These are phyloP conservation scores for Thymelicus acteon DNA, from an alignment of 2,888 invertebrate genomes.

Conservation along the genomic window DNA sequence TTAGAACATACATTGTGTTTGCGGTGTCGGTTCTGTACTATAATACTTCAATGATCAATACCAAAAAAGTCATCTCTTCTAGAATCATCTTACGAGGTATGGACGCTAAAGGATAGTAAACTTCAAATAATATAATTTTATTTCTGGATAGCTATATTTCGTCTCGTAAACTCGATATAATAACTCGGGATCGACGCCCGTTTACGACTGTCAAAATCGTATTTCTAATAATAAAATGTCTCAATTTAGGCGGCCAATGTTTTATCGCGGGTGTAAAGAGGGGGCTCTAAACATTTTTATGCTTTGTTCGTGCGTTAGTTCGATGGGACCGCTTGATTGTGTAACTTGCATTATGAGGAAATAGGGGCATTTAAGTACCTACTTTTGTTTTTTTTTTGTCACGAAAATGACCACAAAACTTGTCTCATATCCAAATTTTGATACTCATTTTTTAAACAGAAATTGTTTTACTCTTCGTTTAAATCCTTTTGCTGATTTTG, in stretches of 20 bases:
- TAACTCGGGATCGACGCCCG: constrained; percentile 68
- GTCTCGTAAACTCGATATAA: constrained; percentile 76
- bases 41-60: no score
- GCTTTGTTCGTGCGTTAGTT: constrained; percentile 61
- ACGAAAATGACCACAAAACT: no score
- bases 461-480: no score
- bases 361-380: not conserved
- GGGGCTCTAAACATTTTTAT: constrained; percentile 70
- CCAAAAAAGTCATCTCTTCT: no score
- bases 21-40: no score
- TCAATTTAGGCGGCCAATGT: constrained; percentile 79
- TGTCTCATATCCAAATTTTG: no score
- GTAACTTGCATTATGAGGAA: not conserved
- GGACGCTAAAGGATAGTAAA: constrained; percentile 16
- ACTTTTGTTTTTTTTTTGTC: not conserved
- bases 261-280: constrained; percentile 76
- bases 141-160: constrained; percentile 70
- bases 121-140: constrained; percentile 47
- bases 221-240: constrained; percentile 83
- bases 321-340: constrained; percentile 48
- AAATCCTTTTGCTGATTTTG: no score
- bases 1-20: no score
- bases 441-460: no score
- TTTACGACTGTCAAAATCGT: constrained; percentile 81
- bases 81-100: not conserved